Evolutionary conservation across 2,888 invertebrate species (phyloP), one percentile per base, ranked within the genome.

Genomic region (Maniola hyperantus): DNA sequence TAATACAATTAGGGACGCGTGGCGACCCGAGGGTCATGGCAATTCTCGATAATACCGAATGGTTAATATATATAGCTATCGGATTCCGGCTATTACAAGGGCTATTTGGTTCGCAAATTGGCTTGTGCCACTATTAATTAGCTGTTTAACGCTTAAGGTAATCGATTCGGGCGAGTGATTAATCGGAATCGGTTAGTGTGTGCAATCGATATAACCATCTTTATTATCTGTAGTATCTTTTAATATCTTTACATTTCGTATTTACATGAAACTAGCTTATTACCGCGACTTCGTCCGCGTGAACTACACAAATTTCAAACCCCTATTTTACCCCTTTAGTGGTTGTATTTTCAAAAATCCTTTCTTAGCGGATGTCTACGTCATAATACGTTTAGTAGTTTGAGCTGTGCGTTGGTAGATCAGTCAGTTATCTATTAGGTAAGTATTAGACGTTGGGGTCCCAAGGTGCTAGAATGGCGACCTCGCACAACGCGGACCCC

Each of bases 31-130:
- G 78, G 81, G 77, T 80, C 77, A 75, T 74, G 75, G 80, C 83
- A 74, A 83, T 86, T 84, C 79, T 82, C 87, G 75, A 88, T 88
- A 86, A 89, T 88, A 76, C 85, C 88, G 55, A 79, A 85, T 84
- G 80, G 84, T 83, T 83, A 87, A 89, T 89, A 85, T 89, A 85
- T 83, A 83, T 83, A 76, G 84, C 83, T 71, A 82, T 79, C 77
- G 80, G 77, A 78, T 77, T 76, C 70, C 74, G 79, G 72, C 74
- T 79, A 82, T 85, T 82, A 88, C 85, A 79, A 79, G 82, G 82
- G 83, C 84, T 75, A 79, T 88, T 84, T 77, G 80, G 81, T 76
- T 70, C 67, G 74, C 82, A 81, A 89, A 88, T 89, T 86, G 85
- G 83, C 74, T 81, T 81, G 78, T 76, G 78, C 78, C 79, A 83